Conservation (phyloP, 2,888 invertebrate species). For the Trisateles emortualis region DNA sequence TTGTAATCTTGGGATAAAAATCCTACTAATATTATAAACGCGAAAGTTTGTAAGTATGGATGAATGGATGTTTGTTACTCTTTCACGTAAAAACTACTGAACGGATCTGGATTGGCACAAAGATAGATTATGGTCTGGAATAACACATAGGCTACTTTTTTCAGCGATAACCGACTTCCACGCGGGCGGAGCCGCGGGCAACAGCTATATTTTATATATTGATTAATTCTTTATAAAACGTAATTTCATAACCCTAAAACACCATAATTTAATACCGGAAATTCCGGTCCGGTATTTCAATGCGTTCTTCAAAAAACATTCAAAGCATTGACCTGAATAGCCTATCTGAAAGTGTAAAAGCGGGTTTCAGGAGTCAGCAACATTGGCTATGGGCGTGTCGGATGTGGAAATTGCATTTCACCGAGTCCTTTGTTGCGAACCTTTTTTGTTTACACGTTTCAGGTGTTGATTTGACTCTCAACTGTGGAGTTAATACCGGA, state of each 20-base stretch:
- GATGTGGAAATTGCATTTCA: slow-evolving; percentile 61
- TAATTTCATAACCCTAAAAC: not conserved
- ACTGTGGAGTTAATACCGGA: slow-evolving; percentile 8
- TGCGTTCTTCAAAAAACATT: slow-evolving; percentile 50
- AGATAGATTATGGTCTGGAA: too few relatives aligned
- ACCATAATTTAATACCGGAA: not conserved
- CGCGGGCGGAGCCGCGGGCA: too few relatives aligned
- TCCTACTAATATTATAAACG: too few relatives aligned
- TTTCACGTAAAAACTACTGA: too few relatives aligned
- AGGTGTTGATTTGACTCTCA: slow-evolving; percentile 51
- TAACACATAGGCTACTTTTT: too few relatives aligned
- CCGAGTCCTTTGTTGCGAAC: slow-evolving; percentile 56
- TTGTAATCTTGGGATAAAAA: too few relatives aligned
- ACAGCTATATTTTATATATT: too few relatives aligned
- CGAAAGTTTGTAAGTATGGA: too few relatives aligned
- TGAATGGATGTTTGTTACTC: too few relatives aligned
- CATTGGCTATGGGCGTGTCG: slow-evolving; percentile 51
- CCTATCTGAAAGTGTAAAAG: slow-evolving; percentile 52
- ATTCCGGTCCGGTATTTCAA: not conserved
- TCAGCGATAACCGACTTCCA: too few relatives aligned
- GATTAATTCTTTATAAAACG: too few relatives aligned
- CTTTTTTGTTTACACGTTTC: slow-evolving; percentile 56
- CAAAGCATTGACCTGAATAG: slow-evolving; percentile 53
- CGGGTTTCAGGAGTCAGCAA: slow-evolving; percentile 41
- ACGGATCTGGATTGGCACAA: too few relatives aligned